Evolutionary conservation across 2,888 invertebrate genomes (phyloP).

Genomic region (Chalcosyrphus nemorum): DNA sequence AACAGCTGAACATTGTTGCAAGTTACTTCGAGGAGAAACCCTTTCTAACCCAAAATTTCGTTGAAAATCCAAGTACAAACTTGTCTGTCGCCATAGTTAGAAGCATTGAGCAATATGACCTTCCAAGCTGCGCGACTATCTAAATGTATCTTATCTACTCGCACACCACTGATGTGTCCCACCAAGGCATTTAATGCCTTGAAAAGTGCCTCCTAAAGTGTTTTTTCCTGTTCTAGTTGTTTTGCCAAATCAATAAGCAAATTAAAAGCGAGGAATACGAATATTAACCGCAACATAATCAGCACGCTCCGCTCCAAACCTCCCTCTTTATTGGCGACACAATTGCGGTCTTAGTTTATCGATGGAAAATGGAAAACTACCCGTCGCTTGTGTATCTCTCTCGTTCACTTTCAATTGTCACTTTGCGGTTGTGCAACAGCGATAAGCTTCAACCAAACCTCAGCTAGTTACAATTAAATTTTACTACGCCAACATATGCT

Average conservation of each 20-base stretch:
- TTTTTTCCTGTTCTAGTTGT: slow-evolving; percentile 36
- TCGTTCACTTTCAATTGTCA: slow-evolving; percentile 69
- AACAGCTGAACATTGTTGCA: too few species aligned
- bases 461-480: slow-evolving; percentile 47
- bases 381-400: slow-evolving; percentile 40
- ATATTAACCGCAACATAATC: slow-evolving; percentile 44
- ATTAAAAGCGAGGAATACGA: background rate
- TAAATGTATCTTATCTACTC: slow-evolving; percentile 41
- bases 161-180: background rate
- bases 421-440: slow-evolving; percentile 68
- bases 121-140: background rate
- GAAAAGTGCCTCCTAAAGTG: slow-evolving; percentile 27
- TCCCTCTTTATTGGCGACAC: slow-evolving; percentile 31
- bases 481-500: background rate
- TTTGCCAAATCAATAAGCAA: slow-evolving; percentile 23
- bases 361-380: slow-evolving; percentile 29
- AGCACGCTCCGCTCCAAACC: slow-evolving; percentile 38
- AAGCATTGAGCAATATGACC: background rate
- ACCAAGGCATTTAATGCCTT: slow-evolving; percentile 8
- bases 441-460: slow-evolving; percentile 65
- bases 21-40: too few species aligned
- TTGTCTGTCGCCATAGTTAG: too few species aligned
- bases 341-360: slow-evolving; percentile 65
- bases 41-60: background rate
- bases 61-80: too few species aligned